Percentiles rank a stretch among this genome's conserved stretches.
Conservation (phyloP, 2,113 vertebrate genomes). For the Apodemus speciosus region DNA sequence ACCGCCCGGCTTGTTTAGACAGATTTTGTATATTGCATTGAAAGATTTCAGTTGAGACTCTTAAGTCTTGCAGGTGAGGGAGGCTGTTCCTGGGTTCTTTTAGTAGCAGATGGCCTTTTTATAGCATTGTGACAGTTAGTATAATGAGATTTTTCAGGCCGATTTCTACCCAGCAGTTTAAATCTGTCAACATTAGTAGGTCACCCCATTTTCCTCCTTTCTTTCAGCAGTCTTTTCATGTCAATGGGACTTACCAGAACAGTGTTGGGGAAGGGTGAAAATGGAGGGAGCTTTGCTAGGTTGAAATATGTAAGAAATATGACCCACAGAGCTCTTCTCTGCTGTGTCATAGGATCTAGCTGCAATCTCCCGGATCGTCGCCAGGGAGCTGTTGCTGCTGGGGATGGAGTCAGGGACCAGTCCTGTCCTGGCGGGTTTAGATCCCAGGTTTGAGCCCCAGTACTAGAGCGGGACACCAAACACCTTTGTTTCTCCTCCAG, state of each 20-base stretch:
- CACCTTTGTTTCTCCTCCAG: background rate
- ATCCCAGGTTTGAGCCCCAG: background rate
- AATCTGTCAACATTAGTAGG: background rate
- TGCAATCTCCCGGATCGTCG: background rate
- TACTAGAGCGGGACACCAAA: background rate
- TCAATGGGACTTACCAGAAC: conserved; percentile 4
- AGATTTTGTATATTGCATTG: background rate
- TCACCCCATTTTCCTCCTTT: conserved; percentile 29
- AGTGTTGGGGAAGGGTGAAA: conserved; percentile 3
- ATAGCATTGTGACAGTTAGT: background rate
- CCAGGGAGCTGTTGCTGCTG: background rate
- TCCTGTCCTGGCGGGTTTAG: no score
- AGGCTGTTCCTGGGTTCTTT: conserved; percentile 5
- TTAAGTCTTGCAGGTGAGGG: background rate
- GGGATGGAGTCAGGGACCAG: background rate
- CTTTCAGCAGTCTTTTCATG: conserved; percentile 27
- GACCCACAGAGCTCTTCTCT: background rate
- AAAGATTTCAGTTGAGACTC: background rate
- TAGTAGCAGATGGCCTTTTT: background rate
- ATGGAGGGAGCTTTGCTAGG: background rate
- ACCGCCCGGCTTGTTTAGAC: no score
- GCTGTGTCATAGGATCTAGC: background rate
- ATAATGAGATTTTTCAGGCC: conserved; percentile 19
- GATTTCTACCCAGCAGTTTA: conserved; percentile 9
- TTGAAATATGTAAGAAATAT: background rate